Evolutionary conservation across 2,797 vertebrate genomes (phyloP).

Genomic region (Esox masquinongy): DNA sequence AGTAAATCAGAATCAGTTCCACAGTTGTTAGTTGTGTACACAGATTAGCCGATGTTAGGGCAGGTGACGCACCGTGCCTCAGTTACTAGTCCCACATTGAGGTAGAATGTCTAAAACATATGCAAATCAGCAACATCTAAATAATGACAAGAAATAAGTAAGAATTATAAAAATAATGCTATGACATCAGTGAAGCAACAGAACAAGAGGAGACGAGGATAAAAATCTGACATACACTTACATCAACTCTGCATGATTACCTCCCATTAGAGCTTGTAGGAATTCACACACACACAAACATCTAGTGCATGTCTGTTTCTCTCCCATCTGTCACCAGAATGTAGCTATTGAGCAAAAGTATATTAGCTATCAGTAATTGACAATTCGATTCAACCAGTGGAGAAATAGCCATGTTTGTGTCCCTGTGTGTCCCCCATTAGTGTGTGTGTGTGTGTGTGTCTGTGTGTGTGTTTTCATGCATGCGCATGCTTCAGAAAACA

Average conservation of each 20-base stretch:
- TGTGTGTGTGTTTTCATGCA: neutral
- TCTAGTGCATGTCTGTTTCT: neutral
- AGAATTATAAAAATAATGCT: too few relatives aligned
- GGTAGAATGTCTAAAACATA: too few relatives aligned
- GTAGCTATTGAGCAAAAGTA: neutral
- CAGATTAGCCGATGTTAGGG: too few relatives aligned
- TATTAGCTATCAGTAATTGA: neutral
- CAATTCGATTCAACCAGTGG: neutral
- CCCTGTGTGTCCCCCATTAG: neutral
- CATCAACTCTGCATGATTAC: neutral
- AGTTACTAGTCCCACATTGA: too few relatives aligned
- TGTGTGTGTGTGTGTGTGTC: neutral
- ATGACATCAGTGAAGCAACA: too few relatives aligned
- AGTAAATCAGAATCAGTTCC: neutral
- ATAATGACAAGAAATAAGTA: too few relatives aligned
- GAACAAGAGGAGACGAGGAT: neutral
- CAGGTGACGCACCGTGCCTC: too few relatives aligned
- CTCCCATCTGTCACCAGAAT: neutral
- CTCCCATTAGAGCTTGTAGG: neutral
- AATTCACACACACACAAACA: neutral
- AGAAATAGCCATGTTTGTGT: neutral
- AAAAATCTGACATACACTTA: neutral
- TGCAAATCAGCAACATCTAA: too few relatives aligned
- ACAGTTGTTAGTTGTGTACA: too few relatives aligned
- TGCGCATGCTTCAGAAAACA: neutral